Percentiles rank a stretch among this genome's conserved stretches.
phyloP scores from a whole-genome alignment of 2,113 vertebrate species.

The Ochotona princeps region DNA sequence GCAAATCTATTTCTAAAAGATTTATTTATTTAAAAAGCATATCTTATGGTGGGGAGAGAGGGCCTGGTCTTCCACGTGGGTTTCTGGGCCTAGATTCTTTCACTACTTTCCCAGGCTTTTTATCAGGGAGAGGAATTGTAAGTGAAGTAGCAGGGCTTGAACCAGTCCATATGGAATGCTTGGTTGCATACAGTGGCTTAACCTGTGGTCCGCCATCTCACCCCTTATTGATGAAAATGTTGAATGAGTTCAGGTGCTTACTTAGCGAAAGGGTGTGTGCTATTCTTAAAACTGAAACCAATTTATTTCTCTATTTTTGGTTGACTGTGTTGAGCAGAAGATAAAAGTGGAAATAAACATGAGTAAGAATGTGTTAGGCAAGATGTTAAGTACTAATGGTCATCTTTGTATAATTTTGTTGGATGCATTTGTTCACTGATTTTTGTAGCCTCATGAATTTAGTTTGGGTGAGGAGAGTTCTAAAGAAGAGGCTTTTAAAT shows the following conservation, averaged over 20 bases:
- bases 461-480: conserved; percentile 26
- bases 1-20: too few relatives aligned
- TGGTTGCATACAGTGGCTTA: too few relatives aligned
- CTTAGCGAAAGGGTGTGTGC: background rate
- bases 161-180: too few relatives aligned
- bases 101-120: too few relatives aligned
- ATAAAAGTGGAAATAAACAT: background rate
- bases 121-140: too few relatives aligned
- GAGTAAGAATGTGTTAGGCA: background rate
- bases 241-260: background rate
- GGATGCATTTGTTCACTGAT: background rate
- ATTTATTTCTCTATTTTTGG: background rate
- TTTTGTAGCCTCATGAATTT: conserved; percentile 21
- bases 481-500: conserved; percentile 34
- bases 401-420: conserved; percentile 8
- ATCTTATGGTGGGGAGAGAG: too few relatives aligned
- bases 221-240: background rate
- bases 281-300: background rate
- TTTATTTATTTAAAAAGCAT: too few relatives aligned
- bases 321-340: background rate
- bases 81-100: too few relatives aligned
- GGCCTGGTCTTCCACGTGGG: too few relatives aligned
- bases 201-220: too few relatives aligned
- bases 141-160: too few relatives aligned
- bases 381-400: background rate